A percentile compares a stretch with the other conserved stretches of the same genome.
These are phyloP conservation scores for Acanthisitta chloris DNA, from an alignment of 2,113 vertebrate genomes.

Conservation along the genomic window DNA sequence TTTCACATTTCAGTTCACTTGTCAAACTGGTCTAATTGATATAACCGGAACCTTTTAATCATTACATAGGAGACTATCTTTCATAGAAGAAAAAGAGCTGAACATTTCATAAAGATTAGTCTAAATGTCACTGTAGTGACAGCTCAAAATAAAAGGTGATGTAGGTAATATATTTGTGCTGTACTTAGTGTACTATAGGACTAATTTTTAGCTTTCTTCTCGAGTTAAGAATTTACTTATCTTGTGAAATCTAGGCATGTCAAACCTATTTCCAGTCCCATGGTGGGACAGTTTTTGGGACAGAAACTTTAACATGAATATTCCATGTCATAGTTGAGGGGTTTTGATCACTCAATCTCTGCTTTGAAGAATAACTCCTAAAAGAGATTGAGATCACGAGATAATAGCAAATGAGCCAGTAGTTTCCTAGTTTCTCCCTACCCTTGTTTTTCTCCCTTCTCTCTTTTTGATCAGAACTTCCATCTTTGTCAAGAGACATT, in stretches of 20 bases:
- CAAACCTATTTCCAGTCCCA: not conserved
- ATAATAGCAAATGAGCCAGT: not conserved
- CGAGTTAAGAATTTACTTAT: not conserved
- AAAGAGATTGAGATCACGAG: not conserved
- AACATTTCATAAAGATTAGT: not conserved
- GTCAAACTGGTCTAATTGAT: not conserved
- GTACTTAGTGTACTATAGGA: not conserved
- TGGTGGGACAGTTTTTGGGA: not conserved
- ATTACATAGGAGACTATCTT: not conserved
- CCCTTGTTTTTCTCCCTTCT: fast-evolving
- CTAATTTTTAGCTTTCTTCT: not conserved
- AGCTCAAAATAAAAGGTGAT: not conserved
- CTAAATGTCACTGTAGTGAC: not conserved
- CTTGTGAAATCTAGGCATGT: not conserved
- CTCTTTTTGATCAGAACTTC: not conserved
- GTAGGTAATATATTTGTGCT: not conserved
- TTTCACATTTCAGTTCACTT: not conserved
- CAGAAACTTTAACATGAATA: not conserved
- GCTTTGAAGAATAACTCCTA: not conserved
- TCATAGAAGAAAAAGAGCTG: not conserved
- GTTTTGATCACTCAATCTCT: not conserved
- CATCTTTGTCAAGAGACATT: not conserved
- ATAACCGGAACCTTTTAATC: not conserved
- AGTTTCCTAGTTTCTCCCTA: not conserved
- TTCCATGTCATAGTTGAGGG: not conserved